These are phyloP conservation scores for Amphilophus citrinellus DNA, from an alignment of 2,113 vertebrate genomes.

Conservation along the genomic window DNA sequence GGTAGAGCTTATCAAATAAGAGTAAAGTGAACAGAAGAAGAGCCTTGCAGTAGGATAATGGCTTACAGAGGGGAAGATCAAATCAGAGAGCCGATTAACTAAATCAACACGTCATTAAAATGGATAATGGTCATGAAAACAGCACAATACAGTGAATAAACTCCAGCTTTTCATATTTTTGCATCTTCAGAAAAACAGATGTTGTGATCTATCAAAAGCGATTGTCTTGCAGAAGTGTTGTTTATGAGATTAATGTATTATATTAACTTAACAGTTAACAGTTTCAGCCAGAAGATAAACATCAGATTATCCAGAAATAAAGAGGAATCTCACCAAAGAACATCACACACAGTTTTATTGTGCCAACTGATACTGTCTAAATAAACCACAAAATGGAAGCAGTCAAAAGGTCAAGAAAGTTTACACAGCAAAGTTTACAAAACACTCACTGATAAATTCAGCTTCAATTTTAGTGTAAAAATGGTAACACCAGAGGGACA, in stretches of 20 bases:
- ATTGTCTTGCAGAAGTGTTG: neutral
- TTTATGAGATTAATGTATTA: neutral
- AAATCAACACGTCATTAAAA: neutral
- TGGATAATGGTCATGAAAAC: neutral
- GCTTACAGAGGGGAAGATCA: neutral
- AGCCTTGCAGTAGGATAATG: neutral
- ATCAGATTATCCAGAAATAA: neutral
- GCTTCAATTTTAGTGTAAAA: conserved; percentile 36
- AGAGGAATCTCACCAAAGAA: neutral
- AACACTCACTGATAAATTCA: conserved; percentile 27
- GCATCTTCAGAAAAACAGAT: neutral
- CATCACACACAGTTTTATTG: conserved; percentile 72
- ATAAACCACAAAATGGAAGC: conserved; percentile 54
- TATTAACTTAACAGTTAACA: neutral
- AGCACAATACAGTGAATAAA: neutral
- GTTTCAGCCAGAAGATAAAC: neutral
- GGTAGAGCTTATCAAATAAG: neutral
- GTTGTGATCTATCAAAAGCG: neutral
- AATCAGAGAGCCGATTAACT: neutral
- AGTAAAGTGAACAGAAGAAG: neutral
- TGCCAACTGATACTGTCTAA: conserved; percentile 56
- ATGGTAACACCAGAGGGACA: conserved; percentile 28
- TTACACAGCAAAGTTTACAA: conserved; percentile 52
- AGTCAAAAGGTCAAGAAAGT: conserved; percentile 52
- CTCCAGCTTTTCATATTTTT: neutral